Conservation (phyloP, 2,888 invertebrate genomes). For the Drosophila mercatorum region DNA sequence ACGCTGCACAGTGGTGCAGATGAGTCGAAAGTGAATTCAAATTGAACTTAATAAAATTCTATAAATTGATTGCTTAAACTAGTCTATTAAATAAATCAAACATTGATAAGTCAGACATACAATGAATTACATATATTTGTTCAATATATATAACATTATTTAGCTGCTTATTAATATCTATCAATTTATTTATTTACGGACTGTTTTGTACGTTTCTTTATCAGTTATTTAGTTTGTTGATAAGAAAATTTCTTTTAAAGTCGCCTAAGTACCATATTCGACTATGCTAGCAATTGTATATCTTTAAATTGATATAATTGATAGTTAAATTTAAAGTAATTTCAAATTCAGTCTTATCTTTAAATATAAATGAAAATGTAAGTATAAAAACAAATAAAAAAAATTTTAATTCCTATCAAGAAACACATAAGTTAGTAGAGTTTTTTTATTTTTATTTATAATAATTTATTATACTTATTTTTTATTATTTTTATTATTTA, state of each 20-base stretch:
- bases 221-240: background rate
- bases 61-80: background rate
- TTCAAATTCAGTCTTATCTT: background rate
- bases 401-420: too few relatives aligned
- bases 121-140: background rate
- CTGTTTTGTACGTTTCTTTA: background rate
- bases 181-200: background rate
- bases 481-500: background rate
- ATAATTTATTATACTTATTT: too few relatives aligned
- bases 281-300: background rate
- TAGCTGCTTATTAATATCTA: background rate
- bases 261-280: background rate
- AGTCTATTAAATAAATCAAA: background rate
- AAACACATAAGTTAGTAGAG: too few relatives aligned
- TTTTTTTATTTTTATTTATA: too few relatives aligned
- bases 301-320: background rate
- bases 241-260: background rate
- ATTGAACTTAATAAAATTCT: background rate
- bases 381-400: too few relatives aligned
- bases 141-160: too few relatives aligned
- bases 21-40: background rate
- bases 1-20: conserved; percentile 20
- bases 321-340: background rate
- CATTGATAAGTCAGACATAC: background rate
- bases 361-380: background rate